Evolutionary conservation across 2,113 vertebrate genomes (phyloP).

Genomic region (Corythoichthys haematopterus): DNA sequence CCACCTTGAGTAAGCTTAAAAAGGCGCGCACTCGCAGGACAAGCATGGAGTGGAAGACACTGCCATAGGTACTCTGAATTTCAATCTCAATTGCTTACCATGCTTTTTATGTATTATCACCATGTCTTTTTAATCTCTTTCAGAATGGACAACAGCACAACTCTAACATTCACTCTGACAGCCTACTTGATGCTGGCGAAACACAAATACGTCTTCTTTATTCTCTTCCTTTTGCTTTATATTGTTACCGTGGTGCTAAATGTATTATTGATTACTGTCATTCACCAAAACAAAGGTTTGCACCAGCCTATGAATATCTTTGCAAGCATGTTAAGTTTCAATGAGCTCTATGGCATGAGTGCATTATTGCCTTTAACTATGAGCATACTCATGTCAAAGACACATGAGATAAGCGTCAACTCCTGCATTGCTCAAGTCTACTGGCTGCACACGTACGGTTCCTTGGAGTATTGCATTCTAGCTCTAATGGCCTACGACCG

Average conservation of each 20-base stretch:
- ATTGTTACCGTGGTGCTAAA: slow-evolving; percentile 31
- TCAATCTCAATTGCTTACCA: background rate
- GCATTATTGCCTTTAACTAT: slow-evolving; percentile 40
- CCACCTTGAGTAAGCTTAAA: slow-evolving; percentile 14
- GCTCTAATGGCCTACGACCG: slow-evolving; percentile 59
- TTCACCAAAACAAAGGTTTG: slow-evolving; percentile 39
- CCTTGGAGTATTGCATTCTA: slow-evolving; percentile 44
- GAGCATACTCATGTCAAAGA: slow-evolving; percentile 27
- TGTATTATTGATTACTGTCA: slow-evolving; percentile 37
- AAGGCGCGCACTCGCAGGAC: background rate
- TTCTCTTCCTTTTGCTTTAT: slow-evolving; percentile 50
- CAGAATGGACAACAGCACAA: slow-evolving; percentile 50
- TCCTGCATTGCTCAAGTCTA: slow-evolving; percentile 52
- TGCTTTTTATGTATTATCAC: background rate
- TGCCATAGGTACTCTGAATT: slow-evolving; percentile 5
- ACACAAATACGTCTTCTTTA: slow-evolving; percentile 38
- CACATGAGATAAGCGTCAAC: slow-evolving; percentile 9
- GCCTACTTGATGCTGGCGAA: slow-evolving; percentile 43
- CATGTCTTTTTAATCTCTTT: slow-evolving; percentile 12
- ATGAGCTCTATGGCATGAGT: slow-evolving; percentile 54
- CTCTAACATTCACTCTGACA: slow-evolving; percentile 46
- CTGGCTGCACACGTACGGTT: slow-evolving; percentile 45
- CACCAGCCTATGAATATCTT: slow-evolving; percentile 64
- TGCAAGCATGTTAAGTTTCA: slow-evolving; percentile 42
- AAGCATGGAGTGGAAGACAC: background rate